phyloP scores from a whole-genome alignment of 1,140 invertebrate genomes.

The Neodiprion fabricii region DNA sequence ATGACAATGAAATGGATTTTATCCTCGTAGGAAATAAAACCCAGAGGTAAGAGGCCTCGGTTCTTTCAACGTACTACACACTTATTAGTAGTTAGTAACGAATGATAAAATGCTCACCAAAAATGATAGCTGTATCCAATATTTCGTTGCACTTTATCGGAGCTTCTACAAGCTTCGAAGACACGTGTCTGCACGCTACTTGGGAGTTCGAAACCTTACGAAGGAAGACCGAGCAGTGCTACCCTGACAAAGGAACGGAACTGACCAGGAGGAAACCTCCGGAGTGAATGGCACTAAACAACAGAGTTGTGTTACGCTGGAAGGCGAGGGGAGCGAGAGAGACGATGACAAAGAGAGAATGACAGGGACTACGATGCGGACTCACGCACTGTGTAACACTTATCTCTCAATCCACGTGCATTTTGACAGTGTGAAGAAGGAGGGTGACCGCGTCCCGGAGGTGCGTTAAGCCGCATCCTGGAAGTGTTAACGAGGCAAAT shows the following conservation, averaged over 20 bases:
- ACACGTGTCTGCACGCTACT: not conserved
- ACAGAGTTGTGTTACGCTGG: constrained; percentile 43
- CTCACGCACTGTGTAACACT: not conserved
- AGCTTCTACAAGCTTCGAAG: not conserved
- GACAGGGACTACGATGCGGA: not conserved
- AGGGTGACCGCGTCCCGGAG: too few species aligned
- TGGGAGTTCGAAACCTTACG: not conserved
- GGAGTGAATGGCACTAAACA: constrained; percentile 42
- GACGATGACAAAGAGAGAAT: constrained; percentile 29
- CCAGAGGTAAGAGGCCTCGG: too few species aligned
- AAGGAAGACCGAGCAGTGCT: constrained; percentile 4
- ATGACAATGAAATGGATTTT: too few species aligned
- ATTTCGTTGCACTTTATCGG: too few species aligned
- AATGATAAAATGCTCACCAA: too few species aligned
- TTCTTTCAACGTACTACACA: too few species aligned
- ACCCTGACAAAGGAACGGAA: constrained; percentile 2
- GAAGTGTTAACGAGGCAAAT: too few species aligned
- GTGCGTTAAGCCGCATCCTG: too few species aligned
- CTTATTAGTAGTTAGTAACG: too few species aligned
- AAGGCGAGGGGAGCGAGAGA: constrained; percentile 34
- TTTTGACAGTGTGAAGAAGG: not conserved
- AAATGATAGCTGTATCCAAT: too few species aligned
- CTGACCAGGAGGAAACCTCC: constrained; percentile 20
- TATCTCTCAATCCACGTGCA: too few species aligned
- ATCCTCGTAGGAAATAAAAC: too few species aligned